Evolutionary conservation across 2,113 vertebrate species (phyloP), one percentile per base, ranked within the genome.

Genomic region (Poeciliopsis retropinna): DNA sequence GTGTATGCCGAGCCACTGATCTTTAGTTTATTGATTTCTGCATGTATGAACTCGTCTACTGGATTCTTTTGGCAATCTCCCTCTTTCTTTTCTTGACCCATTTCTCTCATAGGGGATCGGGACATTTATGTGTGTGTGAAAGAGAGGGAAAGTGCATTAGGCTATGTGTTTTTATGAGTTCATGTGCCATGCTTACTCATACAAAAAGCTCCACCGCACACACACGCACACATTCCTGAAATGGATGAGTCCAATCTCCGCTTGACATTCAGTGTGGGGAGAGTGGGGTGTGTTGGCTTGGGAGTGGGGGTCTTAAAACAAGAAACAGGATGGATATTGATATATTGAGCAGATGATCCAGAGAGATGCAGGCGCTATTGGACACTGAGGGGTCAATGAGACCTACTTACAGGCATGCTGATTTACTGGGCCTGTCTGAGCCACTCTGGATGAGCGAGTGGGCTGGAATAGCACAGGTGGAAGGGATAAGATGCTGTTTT

Each of bases 1-100:
- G 83, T 87, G 86, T 81, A 78, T 80, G 81, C 79, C 19, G 60
- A 76, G 85, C 70, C 78, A 81, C 87, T 90, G 90, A 92, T 92
- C 90, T 92, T 92, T 89, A 88, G 77, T 87, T 90, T 90, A 94
- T 90, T 69, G 91, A 94, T 92, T 92, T 91, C 80, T 25, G 63
- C 60, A 79, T 78, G 78, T 88, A 89, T 90, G 80, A 89, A 89
- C 85, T 89, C 79, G 65, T 85, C 83, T 87, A 87, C 87, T 79
- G 82, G 80, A 92, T 90, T 91, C 82, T 87, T 80, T 79, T 73
- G 12, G 80, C 81, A 83, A 37, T 74, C 77, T 82, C 47, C 60
- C 44, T 72, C 69, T 30, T 65, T 83, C 74, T 78, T 51, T 67
- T 54, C 72, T 34, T 75, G 85, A 87, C 85, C 86, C 75, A 89